Evolutionary conservation across 1,140 invertebrate species (phyloP).

Genomic region (Thaumatotibia leucotreta): DNA sequence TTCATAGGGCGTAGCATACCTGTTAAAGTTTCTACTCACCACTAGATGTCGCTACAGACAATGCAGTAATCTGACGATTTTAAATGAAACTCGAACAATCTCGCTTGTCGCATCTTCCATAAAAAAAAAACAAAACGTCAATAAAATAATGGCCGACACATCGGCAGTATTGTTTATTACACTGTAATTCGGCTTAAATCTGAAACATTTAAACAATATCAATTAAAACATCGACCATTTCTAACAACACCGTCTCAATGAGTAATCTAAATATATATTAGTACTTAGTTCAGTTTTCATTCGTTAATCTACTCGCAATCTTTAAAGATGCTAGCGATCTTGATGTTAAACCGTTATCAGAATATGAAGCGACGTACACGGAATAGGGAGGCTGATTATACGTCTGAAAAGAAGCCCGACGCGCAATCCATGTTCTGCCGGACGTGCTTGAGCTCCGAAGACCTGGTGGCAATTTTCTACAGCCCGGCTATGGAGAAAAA

Average conservation of each 20-base stretch:
- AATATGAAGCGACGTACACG: background rate
- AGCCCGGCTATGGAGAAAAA: background rate
- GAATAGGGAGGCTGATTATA: background rate
- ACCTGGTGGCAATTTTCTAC: background rate
- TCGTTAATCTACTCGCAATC: background rate
- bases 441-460: background rate
- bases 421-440: background rate
- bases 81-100: too few relatives aligned
- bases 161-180: background rate
- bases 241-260: background rate
- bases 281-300: background rate
- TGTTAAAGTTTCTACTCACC: too few relatives aligned
- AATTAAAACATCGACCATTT: background rate
- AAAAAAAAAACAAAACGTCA: background rate
- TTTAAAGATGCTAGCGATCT: background rate
- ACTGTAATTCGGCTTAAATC: background rate
- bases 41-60: too few relatives aligned
- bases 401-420: background rate
- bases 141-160: background rate
- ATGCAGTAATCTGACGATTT: too few relatives aligned
- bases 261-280: background rate
- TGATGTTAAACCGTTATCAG: background rate
- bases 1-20: too few relatives aligned
- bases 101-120: too few relatives aligned
- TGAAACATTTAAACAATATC: background rate